Base-by-base conservation (phyloP, 2,113 vertebrate species). In the Puffinus mauretanicus region DNA sequence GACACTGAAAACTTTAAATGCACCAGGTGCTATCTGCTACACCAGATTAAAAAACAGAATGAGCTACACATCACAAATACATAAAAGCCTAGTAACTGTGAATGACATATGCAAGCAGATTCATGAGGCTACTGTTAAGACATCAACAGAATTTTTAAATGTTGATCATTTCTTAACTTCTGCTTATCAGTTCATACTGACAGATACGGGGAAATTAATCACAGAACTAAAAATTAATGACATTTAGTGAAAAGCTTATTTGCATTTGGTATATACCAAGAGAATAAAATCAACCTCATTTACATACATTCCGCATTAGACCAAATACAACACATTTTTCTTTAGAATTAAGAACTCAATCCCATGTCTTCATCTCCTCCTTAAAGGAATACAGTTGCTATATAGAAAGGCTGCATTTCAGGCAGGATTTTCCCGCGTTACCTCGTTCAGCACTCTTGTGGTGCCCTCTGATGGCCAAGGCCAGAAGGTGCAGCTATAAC, bases 391-490 rank as follows among this genome's bases (percentile, higher is more conserved):
- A 61, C 47, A 36, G 18, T 1, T 8, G 47, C 54, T 21, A 5
- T 4, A 26, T 8, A 44, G 13, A 20, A 18, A 64, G 21, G 29
- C 38, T 47, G 51, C 25, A 13, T 22, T 55, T 36, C 66, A 44
- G 46, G 65, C 49, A 19, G 11, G 2, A 3, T 8, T 32, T 16
- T 7, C 14, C 58, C 2, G 11, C 11, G 0, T 15, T 21, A 6
- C 26, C 13, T 6, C 5, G 0, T 11, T 26, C 25, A 3, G 25
- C 40, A 4, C 36, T 92, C 40, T 16, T 19, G 29, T 29, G 3
- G 16, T 52, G 65, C 78, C 57, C 82, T 29, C 88, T 7, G n/a
- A 86, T 10, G 64, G 78, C 66, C 51, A 64, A 6, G 36, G 54
- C 49, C 47, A 16, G 26, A 38, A 36, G 7, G 6, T 11, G 44